These are phyloP conservation scores for Onychostruthus taczanowskii DNA, from an alignment of 2,113 vertebrate genomes.

Conservation along the genomic window DNA sequence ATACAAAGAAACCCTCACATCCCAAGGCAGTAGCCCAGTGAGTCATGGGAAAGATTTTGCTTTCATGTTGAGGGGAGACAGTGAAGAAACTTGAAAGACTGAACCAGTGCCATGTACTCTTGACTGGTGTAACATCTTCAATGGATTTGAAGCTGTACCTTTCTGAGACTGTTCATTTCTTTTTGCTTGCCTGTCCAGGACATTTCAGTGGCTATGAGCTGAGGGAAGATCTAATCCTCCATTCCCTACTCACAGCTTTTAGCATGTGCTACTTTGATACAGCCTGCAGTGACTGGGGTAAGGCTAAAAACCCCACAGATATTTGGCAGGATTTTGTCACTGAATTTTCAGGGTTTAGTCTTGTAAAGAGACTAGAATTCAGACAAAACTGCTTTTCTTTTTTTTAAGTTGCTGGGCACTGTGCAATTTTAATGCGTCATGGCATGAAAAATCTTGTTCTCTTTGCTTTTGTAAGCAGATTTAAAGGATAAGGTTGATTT, in stretches of 20 bases:
- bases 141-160: neutral
- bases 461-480: neutral
- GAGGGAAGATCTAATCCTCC: neutral
- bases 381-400: neutral
- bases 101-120: neutral
- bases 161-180: neutral
- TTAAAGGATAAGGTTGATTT: neutral
- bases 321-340: neutral
- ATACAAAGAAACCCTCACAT: neutral
- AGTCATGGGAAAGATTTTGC: neutral
- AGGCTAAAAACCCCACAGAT: neutral
- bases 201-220: neutral
- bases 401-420: neutral
- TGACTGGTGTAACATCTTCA: neutral
- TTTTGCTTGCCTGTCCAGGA: neutral
- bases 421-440: neutral
- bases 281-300: neutral
- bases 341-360: neutral
- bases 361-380: neutral
- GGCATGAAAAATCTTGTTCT: neutral
- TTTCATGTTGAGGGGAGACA: neutral
- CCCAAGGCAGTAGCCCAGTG: neutral
- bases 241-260: neutral
- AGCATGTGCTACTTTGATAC: neutral
- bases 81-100: neutral